These are phyloP conservation scores for Drosophila ironensis DNA, from an alignment of 1,140 invertebrate genomes.

Conservation along the genomic window DNA sequence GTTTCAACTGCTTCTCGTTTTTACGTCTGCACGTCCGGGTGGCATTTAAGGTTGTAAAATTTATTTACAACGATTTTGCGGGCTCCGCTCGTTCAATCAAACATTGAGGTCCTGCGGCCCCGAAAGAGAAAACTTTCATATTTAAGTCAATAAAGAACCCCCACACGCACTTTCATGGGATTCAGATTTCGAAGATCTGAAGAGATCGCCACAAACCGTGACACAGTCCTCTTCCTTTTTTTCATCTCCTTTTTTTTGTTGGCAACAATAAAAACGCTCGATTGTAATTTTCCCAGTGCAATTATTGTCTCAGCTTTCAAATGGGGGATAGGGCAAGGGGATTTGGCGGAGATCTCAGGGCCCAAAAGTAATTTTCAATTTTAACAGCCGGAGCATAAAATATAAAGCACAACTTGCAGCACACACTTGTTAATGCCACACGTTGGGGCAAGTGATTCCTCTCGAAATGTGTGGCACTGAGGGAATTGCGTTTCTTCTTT, in stretches of 20 bases:
- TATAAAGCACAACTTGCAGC: slow-evolving; percentile 53
- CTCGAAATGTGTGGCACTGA: not conserved
- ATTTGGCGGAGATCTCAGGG: not conserved
- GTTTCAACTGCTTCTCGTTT: slow-evolving; percentile 51
- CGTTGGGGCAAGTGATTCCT: slow-evolving; percentile 48
- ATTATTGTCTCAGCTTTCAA: slow-evolving; percentile 77
- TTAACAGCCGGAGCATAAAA: slow-evolving; percentile 74
- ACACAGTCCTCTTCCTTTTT: too few relatives aligned
- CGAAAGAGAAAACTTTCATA: slow-evolving; percentile 58
- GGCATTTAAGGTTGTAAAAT: slow-evolving; percentile 47
- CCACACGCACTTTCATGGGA: slow-evolving; percentile 69
- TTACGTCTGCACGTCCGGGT: slow-evolving; percentile 32
- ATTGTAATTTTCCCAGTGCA: slow-evolving; percentile 75
- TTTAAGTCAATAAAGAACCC: slow-evolving; percentile 24
- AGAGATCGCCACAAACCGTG: too few relatives aligned
- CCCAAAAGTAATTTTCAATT: slow-evolving; percentile 77
- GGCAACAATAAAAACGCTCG: slow-evolving; percentile 64
- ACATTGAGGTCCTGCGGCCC: slow-evolving; percentile 34
- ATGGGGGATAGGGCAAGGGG: slow-evolving; percentile 58
- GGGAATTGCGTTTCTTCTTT: not conserved
- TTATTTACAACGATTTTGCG: slow-evolving; percentile 45
- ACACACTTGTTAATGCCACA: slow-evolving; percentile 66
- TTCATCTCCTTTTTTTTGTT: not conserved
- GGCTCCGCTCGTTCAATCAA: slow-evolving; percentile 48
- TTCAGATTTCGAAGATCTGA: slow-evolving; percentile 14